These are phyloP conservation scores for Urocynchramus pylzowi DNA, from an alignment of 2,113 vertebrate genomes.

Conservation along the genomic window DNA sequence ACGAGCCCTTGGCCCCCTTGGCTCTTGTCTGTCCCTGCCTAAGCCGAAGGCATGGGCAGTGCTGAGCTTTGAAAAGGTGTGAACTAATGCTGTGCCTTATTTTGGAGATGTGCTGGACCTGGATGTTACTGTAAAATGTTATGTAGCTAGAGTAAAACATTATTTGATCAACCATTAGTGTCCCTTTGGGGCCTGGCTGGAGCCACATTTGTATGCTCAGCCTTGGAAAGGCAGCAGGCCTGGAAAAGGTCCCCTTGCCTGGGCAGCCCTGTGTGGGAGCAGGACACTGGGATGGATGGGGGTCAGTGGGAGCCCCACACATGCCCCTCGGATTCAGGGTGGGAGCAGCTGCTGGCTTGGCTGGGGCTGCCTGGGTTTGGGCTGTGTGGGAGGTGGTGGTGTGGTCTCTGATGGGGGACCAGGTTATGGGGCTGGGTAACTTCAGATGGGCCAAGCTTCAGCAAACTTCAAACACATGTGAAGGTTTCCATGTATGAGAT, in stretches of 20 bases:
- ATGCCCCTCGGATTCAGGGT: neutral
- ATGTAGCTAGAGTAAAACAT: neutral
- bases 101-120: neutral
- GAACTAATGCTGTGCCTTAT: neutral
- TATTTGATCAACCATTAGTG: neutral
- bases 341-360: neutral
- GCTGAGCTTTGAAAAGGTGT: neutral
- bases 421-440: neutral
- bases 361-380: fast-evolving
- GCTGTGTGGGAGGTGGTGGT: fast-evolving
- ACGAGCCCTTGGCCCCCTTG: neutral
- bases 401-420: neutral
- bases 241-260: neutral
- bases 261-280: neutral
- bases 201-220: neutral
- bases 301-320: fast-evolving
- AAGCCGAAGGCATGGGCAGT: neutral
- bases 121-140: neutral
- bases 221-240: neutral
- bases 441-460: neutral
- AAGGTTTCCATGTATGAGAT: fast-evolving
- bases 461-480: neutral
- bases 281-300: fast-evolving
- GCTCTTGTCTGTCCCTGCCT: neutral
- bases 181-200: neutral